Evolutionary conservation across 1,140 invertebrate species (phyloP).

Genomic region (Samia ricini): DNA sequence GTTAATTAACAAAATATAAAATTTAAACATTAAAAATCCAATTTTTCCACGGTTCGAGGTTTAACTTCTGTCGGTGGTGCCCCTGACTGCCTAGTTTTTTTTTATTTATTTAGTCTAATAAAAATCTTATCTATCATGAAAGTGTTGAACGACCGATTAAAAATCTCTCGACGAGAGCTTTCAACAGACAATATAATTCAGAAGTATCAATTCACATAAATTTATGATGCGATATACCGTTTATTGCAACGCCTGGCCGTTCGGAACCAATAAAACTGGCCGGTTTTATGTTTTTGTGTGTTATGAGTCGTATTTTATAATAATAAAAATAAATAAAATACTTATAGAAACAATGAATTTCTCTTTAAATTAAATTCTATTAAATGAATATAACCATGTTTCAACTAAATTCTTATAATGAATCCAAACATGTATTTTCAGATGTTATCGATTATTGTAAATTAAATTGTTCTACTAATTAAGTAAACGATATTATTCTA

Average conservation of each 20-base stretch:
- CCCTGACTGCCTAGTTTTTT: no score
- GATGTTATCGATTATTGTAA: no score
- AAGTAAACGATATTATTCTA: no score
- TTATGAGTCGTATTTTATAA: slow-evolving; percentile 47
- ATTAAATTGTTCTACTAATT: no score
- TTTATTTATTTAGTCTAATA: no score
- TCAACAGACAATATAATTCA: slow-evolving; percentile 15
- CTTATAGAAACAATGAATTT: slow-evolving; percentile 1
- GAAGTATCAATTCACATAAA: slow-evolving; percentile 46
- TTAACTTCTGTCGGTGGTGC: no score
- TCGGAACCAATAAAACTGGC: slow-evolving; percentile 43
- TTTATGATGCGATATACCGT: slow-evolving; percentile 39
- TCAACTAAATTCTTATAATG: no score
- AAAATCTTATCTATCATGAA: neutral
- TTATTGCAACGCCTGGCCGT: slow-evolving; percentile 35
- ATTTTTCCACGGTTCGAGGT: no score
- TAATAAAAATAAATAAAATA: slow-evolving; percentile 32
- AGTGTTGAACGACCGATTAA: neutral
- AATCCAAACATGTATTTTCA: no score
- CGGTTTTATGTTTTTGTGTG: slow-evolving; percentile 43
- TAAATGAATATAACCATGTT: neutral
- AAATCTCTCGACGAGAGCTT: slow-evolving; percentile 6
- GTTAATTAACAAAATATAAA: no score
- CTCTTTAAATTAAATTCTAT: slow-evolving; percentile 3
- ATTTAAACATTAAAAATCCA: no score